Evolutionary conservation across 37 sponge, comb jelly and placozoan genomes (phyloP).

Genomic region (Petrosia ficiformis): DNA sequence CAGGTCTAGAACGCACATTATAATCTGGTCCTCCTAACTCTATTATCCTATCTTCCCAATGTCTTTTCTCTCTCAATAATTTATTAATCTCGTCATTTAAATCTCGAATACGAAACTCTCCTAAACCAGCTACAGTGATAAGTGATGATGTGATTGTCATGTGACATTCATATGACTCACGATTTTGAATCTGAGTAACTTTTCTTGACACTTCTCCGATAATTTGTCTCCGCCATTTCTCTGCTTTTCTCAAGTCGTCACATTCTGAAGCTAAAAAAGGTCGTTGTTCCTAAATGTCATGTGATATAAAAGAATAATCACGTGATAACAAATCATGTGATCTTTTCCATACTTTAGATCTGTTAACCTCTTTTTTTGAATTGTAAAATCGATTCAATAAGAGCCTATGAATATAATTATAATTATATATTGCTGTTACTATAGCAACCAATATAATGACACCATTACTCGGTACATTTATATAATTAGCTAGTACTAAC

Average conservation of each 20-base stretch:
- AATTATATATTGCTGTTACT: neutral
- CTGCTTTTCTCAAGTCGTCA: constrained; percentile 68
- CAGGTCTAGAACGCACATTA: constrained; percentile 22
- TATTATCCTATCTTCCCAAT: constrained; percentile 91
- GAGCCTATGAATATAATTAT: constrained; percentile 20
- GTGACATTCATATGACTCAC: constrained; percentile 30
- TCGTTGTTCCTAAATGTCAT: constrained; percentile 45
- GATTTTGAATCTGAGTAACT: constrained; percentile 95
- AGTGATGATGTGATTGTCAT: neutral
- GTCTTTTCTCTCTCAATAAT: constrained; percentile 92
- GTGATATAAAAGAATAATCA: neutral
- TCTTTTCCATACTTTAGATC: too few relatives aligned
- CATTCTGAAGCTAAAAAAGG: constrained; percentile 93
- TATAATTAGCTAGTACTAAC: too few relatives aligned
- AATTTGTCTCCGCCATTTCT: constrained; percentile 80
- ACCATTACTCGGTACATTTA: too few relatives aligned
- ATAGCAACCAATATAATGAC: too few relatives aligned
- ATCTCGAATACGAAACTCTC: constrained; percentile 94
- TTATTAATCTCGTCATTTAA: constrained; percentile 98
- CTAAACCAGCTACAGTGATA: constrained; percentile 78
- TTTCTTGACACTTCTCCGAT: constrained; percentile 88
- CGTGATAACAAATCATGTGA: too few relatives aligned
- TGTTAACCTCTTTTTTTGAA: constrained; percentile 75
- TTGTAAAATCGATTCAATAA: constrained; percentile 78
- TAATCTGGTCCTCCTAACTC: constrained; percentile 94